Conservation (phyloP, 2,797 vertebrate species). For the Micropoecilia bifurca region DNA sequence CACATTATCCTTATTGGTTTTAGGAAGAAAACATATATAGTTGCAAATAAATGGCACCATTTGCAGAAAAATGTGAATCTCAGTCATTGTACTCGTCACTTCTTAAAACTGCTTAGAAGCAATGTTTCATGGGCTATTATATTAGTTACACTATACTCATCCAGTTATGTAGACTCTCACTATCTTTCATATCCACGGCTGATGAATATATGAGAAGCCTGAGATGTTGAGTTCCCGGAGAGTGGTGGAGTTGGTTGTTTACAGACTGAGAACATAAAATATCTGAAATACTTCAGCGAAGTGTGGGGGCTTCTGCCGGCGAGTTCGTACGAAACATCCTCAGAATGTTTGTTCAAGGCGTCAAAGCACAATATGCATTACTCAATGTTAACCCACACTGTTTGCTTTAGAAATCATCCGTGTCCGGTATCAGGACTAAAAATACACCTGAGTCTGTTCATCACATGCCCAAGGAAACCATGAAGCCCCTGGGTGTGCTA, state of each 20-base stretch:
- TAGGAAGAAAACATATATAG: not conserved
- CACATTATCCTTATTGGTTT: not conserved
- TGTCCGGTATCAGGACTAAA: constrained; percentile 74
- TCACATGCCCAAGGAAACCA: constrained; percentile 56
- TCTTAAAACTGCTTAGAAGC: not conserved
- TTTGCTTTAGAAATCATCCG: constrained; percentile 80
- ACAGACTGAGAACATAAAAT: constrained; percentile 9
- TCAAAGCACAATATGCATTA: constrained; percentile 56
- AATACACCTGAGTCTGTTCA: constrained; percentile 68
- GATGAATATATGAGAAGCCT: not conserved
- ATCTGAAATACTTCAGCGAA: constrained; percentile 14
- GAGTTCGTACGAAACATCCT: constrained; percentile 44
- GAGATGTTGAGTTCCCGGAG: not conserved
- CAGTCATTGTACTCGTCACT: not conserved
- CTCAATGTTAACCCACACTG: constrained; percentile 59
- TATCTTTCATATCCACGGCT: not conserved
- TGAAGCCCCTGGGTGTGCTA: constrained; percentile 53
- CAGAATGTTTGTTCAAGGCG: constrained; percentile 74
- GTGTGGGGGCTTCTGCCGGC: constrained; percentile 20
- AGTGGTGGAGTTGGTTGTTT: not conserved
- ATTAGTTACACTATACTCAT: not conserved
- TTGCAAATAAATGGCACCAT: not conserved
- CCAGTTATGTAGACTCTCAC: not conserved
- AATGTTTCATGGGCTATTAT: not conserved
- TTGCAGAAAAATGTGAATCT: not conserved